These are phyloP conservation scores for Heliangelus exortis DNA, from an alignment of 2,797 vertebrate genomes.

Conservation along the genomic window DNA sequence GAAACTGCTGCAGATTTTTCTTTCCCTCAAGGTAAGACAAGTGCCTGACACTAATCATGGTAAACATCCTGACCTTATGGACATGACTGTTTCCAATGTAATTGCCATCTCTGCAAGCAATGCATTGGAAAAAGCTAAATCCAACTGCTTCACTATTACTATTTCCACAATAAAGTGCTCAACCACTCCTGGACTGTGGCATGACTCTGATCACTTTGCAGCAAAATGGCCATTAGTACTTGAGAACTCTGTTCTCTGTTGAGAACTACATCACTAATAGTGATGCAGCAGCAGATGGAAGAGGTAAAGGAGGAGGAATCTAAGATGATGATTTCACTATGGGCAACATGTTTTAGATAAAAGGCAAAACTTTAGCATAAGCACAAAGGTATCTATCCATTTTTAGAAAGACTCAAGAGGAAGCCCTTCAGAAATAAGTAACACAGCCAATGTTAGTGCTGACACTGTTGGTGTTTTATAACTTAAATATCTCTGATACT, in stretches of 20 bases:
- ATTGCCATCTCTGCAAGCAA: neutral
- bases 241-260: neutral
- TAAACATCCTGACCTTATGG: fast-evolving
- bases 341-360: neutral
- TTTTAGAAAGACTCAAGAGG: neutral
- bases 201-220: fast-evolving
- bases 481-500: neutral
- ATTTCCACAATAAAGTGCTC: neutral
- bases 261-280: too few species aligned
- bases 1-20: fast-evolving
- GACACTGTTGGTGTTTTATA: neutral
- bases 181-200: too few species aligned
- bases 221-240: neutral
- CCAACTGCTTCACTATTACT: neutral
- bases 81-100: fast-evolving
- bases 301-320: neutral
- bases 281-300: neutral
- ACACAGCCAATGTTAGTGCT: neutral
- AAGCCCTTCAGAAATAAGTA: neutral
- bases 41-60: fast-evolving
- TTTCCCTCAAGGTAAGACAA: neutral
- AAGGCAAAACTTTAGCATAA: neutral
- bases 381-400: neutral
- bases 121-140: neutral
- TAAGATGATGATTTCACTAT: neutral